Evolutionary conservation across 1,140 invertebrate species (phyloP), one percentile per base, ranked within the genome.

Genomic region (Meteorus sp.): DNA sequence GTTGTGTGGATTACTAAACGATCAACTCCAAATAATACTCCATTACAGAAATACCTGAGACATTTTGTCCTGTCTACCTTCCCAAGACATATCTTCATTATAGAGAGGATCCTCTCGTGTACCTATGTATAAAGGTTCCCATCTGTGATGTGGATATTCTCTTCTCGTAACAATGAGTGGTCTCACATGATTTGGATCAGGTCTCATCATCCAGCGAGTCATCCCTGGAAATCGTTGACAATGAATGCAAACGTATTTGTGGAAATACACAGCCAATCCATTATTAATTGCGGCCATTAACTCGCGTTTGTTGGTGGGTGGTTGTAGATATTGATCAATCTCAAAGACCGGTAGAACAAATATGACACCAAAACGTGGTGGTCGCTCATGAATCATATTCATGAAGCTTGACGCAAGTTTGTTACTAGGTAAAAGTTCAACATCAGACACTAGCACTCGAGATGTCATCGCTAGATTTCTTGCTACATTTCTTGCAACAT

Each of bases 41-140:
- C 7, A 37, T n/a, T n/a, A 48, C n/a, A 25, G 1, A 25, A n/a
- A 74, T 74, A 91, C 91, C 85, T 92, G 90, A 43, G 87, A 86
- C 91, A 93, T 93, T 82, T 93, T 93, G 68, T 93, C 91, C 63
- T 90, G 88, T 41, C 85, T 83, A 11, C 90, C 91, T 75, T 94
- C 91, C 90, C 91, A 93, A 2, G 87, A 87, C 55, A 94, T 82
- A 35, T 83, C 75, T 71, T 93, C 91, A 61, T 88, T 89, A 74
- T 93, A 94, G 63, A 90, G 83, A 0, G 91, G 91, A 68, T 92
- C 90, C 37, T 84, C 79, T 61, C 88, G 85, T 0, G 89, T 91
- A 2, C 90, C 90, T 60, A 93, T 92, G 71, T 89, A 93, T 31
- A 93, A 83, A 0, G 91, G 91, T 72, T 93, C 90, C 90, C 91